Conservation (phyloP, 2,888 invertebrate species). For the Nasonovia ribisnigri region DNA sequence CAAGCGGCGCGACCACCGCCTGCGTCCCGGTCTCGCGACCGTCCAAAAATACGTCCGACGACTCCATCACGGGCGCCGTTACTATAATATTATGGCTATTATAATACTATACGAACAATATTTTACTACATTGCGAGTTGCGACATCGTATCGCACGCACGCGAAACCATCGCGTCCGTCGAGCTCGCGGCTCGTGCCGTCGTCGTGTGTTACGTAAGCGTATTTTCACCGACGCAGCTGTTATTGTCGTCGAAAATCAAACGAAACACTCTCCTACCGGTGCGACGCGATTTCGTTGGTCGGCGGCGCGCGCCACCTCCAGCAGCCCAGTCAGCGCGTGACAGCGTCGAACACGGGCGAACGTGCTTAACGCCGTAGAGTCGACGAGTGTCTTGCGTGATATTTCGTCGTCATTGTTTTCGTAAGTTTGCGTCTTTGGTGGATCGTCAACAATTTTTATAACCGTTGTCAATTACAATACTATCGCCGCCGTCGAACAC, state of each 20-base stretch:
- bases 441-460: no score
- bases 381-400: neutral
- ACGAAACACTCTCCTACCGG: neutral
- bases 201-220: neutral
- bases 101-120: neutral
- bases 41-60: neutral
- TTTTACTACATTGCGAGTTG: neutral
- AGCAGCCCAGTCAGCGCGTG: neutral
- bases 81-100: neutral
- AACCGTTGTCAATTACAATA: no score
- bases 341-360: neutral
- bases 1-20: no score
- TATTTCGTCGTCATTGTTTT: neutral
- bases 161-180: neutral
- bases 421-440: no score
- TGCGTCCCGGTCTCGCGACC: neutral
- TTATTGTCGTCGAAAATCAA: neutral
- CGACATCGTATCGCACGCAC: neutral
- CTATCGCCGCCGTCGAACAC: neutral
- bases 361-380: neutral
- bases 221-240: neutral
- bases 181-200: no score
- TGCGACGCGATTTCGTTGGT: neutral
- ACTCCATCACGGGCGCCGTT: neutral
- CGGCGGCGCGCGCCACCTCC: neutral